Base-by-base conservation (phyloP, 1,140 invertebrate species). In the Tetramorium alpestre region DNA sequence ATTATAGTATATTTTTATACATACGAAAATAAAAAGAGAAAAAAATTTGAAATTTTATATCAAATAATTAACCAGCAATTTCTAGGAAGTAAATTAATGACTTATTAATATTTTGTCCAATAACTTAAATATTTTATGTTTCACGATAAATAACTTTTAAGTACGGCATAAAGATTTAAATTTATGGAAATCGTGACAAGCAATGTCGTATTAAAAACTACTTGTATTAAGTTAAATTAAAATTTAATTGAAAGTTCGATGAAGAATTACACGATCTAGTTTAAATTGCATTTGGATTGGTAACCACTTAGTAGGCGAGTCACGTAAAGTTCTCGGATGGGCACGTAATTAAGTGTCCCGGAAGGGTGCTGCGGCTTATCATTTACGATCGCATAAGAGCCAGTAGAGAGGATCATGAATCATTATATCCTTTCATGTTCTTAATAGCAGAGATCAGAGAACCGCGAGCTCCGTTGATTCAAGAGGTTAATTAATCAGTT, bases 401-500 rank as follows among this genome's bases (percentile, higher is more conserved):
- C 41, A 33, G 3, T 18, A 38, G 69, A 82, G 67, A 84, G 54
- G 69, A 84, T 84, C 54, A 75, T 84, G 80, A 54, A 84, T 84
- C 80, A 75, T 84, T 84, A 60, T 75, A 84, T 84, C 80, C 54
- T 84, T 84, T 84, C 69, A 75, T 62, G 69, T 75, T 84, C 8
- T 56, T 60, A 84, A 84, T 56, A 41, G 6, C 44, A 44, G 28
- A 49, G 54, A 64, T 65, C 38, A 60, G 41, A 75, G 69, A 73
- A 62, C 22, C 33, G 22, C 38, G 44, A 44, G 44, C 41, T 81
- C 22, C 16, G 7, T 49, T 64, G 54, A 77, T 70, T 28, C 67
- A 5, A 5, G 51, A n/a, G 49, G 25, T 64, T 69, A 87, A 90
- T 90, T 90, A 90, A 90, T 90, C 82, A 90, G 28, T 84, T 70